A percentile compares a stretch with the other conserved stretches of the same genome.
phyloP scores from a whole-genome alignment of 2,888 invertebrate genomes.

The Monochamus alternatus region DNA sequence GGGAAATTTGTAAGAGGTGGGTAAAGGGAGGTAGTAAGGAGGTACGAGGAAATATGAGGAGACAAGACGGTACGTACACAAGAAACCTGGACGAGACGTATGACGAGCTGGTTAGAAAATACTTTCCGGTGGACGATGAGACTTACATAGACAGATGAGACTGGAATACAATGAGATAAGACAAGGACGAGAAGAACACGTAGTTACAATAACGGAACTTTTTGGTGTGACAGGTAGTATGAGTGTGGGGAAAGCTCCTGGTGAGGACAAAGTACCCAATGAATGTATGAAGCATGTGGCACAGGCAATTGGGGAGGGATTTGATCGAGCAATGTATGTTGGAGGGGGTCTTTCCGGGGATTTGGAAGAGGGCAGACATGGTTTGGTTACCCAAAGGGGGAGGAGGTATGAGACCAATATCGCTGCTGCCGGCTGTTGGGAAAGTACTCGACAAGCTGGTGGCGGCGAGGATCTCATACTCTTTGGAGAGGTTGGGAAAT shows the following conservation, averaged over 20 bases:
- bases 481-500: too few relatives aligned
- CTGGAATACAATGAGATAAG: neutral
- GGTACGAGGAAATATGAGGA: neutral
- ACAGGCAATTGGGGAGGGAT: neutral
- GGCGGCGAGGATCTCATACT: too few relatives aligned
- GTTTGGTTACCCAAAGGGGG: neutral
- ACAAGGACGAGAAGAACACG: neutral
- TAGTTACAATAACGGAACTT: neutral
- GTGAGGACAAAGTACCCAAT: too few relatives aligned
- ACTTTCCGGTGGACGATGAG: neutral
- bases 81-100: slow-evolving; percentile 3
- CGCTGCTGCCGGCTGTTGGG: neutral
- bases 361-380: neutral
- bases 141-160: neutral
- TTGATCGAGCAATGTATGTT: slow-evolving; percentile 20
- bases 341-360: neutral
- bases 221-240: neutral
- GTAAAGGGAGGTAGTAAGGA: neutral
- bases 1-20: neutral
- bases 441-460: too few relatives aligned
- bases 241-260: neutral
- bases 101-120: neutral
- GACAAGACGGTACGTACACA: neutral
- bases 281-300: too few relatives aligned
- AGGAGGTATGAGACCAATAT: too few relatives aligned